Conservation (phyloP, 2,888 invertebrate genomes). For the Ennomos quercinarius region DNA sequence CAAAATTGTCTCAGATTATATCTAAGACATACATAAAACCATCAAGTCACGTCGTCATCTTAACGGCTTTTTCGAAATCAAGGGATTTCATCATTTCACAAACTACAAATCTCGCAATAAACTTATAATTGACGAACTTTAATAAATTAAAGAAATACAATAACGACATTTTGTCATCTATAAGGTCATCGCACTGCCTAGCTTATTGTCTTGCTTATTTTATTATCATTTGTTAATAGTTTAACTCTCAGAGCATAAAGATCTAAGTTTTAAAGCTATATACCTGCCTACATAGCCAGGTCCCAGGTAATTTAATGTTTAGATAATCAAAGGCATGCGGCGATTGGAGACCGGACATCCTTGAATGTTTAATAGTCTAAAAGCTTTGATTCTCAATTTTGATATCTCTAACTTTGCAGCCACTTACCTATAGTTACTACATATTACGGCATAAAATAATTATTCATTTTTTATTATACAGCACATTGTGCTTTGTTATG, state of each 20-base stretch:
- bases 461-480: too few relatives aligned
- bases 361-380: neutral
- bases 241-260: slow-evolving; percentile 6
- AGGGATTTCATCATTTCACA: slow-evolving; percentile 9
- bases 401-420: too few relatives aligned
- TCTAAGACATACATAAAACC: neutral
- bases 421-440: too few relatives aligned
- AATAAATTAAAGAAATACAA: slow-evolving; percentile 8
- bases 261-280: neutral
- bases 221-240: slow-evolving; percentile 33
- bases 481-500: too few relatives aligned
- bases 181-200: slow-evolving; percentile 31
- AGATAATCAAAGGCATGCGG: neutral
- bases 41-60: slow-evolving; percentile 7
- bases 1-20: neutral
- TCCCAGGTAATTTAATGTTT: neutral
- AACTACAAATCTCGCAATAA: slow-evolving; percentile 4
- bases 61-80: slow-evolving; percentile 1
- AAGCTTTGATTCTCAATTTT: too few relatives aligned
- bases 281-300: neutral
- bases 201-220: slow-evolving; percentile 31
- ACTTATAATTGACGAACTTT: slow-evolving; percentile 7
- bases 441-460: too few relatives aligned
- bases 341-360: neutral
- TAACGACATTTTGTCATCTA: slow-evolving; percentile 24